Evolutionary conservation across 2,888 invertebrate genomes (phyloP), one percentile per base, ranked within the genome.

Genomic region (Disparrhopalites patrizii): DNA sequence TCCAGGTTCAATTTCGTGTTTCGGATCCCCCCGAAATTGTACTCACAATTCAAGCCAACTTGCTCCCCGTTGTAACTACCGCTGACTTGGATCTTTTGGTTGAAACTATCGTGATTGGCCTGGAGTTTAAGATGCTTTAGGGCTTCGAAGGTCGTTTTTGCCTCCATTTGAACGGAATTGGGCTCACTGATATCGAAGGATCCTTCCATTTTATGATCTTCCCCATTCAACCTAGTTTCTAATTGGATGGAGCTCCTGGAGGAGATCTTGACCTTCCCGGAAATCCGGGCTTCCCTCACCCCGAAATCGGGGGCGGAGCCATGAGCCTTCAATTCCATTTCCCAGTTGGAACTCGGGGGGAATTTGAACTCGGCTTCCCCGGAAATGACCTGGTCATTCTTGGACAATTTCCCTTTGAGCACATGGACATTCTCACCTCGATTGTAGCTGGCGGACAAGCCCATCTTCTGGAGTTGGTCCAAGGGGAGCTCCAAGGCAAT

Each of bases 401-500:
- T 65, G 3, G n/a, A 43, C 3, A 51, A 40, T 13, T 23, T 13
- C 28, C 63, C 3, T 31, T 28, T 23, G 13, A 61, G 28, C 33
- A 23, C 52, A 30, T 51, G 64, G 18, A 20, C 30, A 4, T 40
- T 20, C 10, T 25, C 38, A 3, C 47, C 18, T 13, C 69, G 65
- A n/a, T 68, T 58, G 30, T 73, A 70, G 20, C 67, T 25, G 8
- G 65, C 62, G 15, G 66, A 57, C 3, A 73, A 57, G n/a, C 66
- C 52, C 18, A 74, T 62, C 1, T 64, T 64, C 27, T 68, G 51
- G 25, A 71, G 71, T 13, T 68, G 51, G 15, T 70, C 66, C 18
- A 75, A 50, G 4, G 75, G 75, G 8, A 72, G 70, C 36, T 65
- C 65, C 8, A 74, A 43, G 13, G 66, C 47, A 7, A 73, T 60